These are phyloP conservation scores for Terrapene triunguis DNA, from an alignment of 2,113 vertebrate genomes.

Conservation along the genomic window DNA sequence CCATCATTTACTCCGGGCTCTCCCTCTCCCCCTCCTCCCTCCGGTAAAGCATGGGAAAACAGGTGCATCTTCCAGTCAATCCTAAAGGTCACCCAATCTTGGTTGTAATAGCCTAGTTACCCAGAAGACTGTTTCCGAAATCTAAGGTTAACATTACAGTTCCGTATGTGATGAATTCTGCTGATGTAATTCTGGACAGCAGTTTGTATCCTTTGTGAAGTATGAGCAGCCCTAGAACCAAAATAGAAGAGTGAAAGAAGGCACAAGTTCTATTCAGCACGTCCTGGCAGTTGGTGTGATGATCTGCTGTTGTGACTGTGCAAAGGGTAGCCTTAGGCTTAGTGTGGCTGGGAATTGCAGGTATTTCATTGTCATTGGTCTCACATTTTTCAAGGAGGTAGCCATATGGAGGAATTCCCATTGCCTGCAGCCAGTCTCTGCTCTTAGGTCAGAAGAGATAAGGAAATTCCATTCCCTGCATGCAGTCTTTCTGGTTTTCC, in stretches of 20 bases:
- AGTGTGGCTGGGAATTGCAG: slow-evolving; percentile 43
- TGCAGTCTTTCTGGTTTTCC: slow-evolving; percentile 32
- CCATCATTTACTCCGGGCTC: background rate
- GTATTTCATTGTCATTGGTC: slow-evolving; percentile 49
- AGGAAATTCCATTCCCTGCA: slow-evolving; percentile 37
- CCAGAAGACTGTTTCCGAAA: slow-evolving; percentile 7
- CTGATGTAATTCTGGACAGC: slow-evolving; percentile 18
- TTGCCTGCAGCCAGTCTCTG: slow-evolving; percentile 28
- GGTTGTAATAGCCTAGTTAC: slow-evolving; percentile 11
- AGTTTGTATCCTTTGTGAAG: slow-evolving; percentile 33
- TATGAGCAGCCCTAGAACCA: slow-evolving; percentile 21
- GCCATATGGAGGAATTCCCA: slow-evolving; percentile 48
- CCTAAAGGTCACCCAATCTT: slow-evolving; percentile 27
- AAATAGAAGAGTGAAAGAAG: slow-evolving; percentile 27
- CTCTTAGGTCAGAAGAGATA: slow-evolving; percentile 50
- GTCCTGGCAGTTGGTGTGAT: slow-evolving; percentile 16
- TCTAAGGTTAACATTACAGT: background rate
- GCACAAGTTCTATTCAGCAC: background rate
- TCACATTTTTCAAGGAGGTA: slow-evolving; percentile 39
- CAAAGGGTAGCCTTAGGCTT: slow-evolving; percentile 31
- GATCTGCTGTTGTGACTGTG: slow-evolving; percentile 42
- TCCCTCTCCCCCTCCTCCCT: background rate
- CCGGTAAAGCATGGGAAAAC: slow-evolving; percentile 29
- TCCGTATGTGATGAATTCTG: slow-evolving; percentile 13
- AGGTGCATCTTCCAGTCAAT: slow-evolving; percentile 35